Conservation (phyloP, 2,113 vertebrate species). For the Zosterops hypoxanthus region DNA sequence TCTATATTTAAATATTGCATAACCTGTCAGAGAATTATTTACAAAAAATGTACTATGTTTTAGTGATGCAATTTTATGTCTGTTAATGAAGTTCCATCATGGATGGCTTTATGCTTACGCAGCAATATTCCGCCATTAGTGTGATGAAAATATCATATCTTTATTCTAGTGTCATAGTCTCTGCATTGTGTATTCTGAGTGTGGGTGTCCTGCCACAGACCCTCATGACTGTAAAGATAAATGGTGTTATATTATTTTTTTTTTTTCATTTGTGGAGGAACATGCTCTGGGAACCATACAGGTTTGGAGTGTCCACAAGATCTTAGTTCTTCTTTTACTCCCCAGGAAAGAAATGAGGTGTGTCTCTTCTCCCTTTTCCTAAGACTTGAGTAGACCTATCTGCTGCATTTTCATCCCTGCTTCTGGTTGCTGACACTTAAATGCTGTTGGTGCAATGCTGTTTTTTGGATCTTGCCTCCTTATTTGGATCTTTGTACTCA, state of each 20-base stretch:
- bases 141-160: background rate
- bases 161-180: background rate
- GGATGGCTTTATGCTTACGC: background rate
- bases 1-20: background rate
- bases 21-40: background rate
- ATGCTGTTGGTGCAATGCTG: background rate
- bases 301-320: background rate
- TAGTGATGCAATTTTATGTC: background rate
- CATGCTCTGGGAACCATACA: background rate
- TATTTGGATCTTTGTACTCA: background rate
- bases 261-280: background rate
- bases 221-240: background rate
- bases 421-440: background rate
- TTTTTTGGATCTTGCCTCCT: background rate
- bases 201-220: slow-evolving; percentile 25
- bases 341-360: background rate
- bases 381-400: background rate
- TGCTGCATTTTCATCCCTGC: background rate
- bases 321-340: background rate
- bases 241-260: background rate
- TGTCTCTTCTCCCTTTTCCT: background rate
- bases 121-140: background rate
- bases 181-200: background rate
- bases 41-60: background rate
- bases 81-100: background rate